These are phyloP conservation scores for Neoarius graeffei DNA, from an alignment of 2,113 vertebrate genomes.

Conservation along the genomic window DNA sequence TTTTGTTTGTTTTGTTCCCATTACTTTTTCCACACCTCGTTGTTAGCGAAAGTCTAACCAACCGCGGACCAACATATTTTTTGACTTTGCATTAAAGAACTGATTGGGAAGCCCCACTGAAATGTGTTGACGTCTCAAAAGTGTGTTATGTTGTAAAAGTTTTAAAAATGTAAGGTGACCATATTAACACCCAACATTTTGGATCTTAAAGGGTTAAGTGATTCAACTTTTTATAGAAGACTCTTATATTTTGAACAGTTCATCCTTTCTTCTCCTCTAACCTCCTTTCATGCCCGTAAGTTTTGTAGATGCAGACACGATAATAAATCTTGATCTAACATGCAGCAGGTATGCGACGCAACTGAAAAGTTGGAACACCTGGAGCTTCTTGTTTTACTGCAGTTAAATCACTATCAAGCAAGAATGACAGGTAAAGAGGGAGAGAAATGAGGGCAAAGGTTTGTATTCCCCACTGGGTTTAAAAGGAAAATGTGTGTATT, in stretches of 20 bases:
- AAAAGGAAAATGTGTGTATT: background rate
- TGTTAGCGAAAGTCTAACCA: background rate
- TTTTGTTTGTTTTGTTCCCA: background rate
- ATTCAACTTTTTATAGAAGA: background rate
- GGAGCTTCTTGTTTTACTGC: background rate
- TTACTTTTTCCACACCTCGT: background rate
- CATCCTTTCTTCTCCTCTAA: background rate
- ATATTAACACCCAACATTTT: background rate
- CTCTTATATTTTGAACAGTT: conserved; percentile 5
- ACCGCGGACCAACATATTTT: no score
- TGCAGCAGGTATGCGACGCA: conserved; percentile 4
- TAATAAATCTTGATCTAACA: conserved; percentile 31
- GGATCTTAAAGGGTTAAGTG: background rate
- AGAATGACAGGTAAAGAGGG: background rate
- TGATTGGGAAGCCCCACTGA: background rate
- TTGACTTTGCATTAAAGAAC: background rate
- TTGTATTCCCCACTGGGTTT: background rate
- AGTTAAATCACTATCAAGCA: background rate
- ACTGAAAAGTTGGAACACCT: conserved; percentile 3
- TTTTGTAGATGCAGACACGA: conserved; percentile 5
- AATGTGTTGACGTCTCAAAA: background rate
- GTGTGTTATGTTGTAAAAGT: background rate
- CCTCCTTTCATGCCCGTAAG: conserved; percentile 1
- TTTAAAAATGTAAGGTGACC: background rate
- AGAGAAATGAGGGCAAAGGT: background rate